Percentiles rank a stretch among this genome's conserved stretches.
These are phyloP conservation scores for Stomatorhinus ivindoensis DNA, from an alignment of 2,113 vertebrate genomes.

Conservation along the genomic window DNA sequence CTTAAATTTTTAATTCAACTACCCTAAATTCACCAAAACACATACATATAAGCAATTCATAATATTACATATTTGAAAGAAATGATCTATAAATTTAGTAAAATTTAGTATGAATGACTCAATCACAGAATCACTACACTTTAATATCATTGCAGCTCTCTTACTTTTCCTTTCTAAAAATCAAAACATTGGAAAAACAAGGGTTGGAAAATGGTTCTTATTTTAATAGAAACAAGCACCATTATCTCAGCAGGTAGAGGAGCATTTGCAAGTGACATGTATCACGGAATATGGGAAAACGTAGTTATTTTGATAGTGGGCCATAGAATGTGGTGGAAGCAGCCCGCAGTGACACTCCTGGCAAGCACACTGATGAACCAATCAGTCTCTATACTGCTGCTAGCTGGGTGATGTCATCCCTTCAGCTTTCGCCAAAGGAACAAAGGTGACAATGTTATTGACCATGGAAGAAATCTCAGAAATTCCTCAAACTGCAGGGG, in stretches of 20 bases:
- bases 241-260: neutral
- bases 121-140: neutral
- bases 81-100: neutral
- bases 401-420: conserved; percentile 56
- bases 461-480: conserved; percentile 22
- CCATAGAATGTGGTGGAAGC: neutral
- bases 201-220: neutral
- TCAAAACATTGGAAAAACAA: neutral
- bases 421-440: conserved; percentile 43
- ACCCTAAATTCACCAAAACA: neutral
- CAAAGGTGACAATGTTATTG: conserved; percentile 17
- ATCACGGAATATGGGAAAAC: neutral
- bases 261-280: neutral
- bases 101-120: neutral
- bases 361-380: conserved; percentile 52
- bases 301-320: neutral
- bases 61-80: neutral
- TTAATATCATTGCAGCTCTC: neutral
- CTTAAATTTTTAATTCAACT: neutral
- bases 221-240: neutral
- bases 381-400: conserved; percentile 56
- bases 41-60: neutral
- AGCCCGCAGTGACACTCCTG: conserved; percentile 53
- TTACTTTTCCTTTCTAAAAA: neutral
- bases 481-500: conserved; percentile 46